Evolutionary conservation across 2,888 invertebrate genomes (phyloP).

Genomic region (Zhengitettix transpicula): DNA sequence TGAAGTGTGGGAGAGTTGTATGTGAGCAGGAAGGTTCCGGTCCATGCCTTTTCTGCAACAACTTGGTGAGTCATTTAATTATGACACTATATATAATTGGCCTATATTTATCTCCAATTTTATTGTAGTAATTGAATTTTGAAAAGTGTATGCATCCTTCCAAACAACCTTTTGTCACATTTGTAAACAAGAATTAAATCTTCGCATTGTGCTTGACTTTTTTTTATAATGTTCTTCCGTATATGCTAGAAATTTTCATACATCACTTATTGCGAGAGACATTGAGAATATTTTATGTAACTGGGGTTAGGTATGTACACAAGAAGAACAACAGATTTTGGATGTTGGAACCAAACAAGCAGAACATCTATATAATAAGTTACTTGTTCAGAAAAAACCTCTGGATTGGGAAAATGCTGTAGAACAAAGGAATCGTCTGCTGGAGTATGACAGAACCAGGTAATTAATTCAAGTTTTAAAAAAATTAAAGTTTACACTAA

Average conservation of each 20-base stretch:
- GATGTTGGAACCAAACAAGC: slow-evolving; percentile 49
- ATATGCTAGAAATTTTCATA: no score
- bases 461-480: slow-evolving; percentile 20
- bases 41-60: slow-evolving; percentile 84
- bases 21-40: slow-evolving; percentile 95
- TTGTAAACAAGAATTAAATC: no score
- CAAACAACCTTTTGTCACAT: no score
- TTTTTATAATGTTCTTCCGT: no score
- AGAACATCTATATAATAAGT: slow-evolving; percentile 42
- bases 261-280: no score
- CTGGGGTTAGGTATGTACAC: slow-evolving; percentile 42
- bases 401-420: slow-evolving; percentile 53
- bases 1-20: slow-evolving; percentile 84
- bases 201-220: no score
- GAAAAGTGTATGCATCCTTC: no score
- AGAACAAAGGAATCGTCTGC: slow-evolving; percentile 58
- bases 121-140: no score
- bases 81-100: no score
- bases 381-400: slow-evolving; percentile 42
- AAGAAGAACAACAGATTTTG: slow-evolving; percentile 50
- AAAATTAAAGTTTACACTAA: no score
- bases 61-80: slow-evolving; percentile 40
- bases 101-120: no score
- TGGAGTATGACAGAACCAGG: slow-evolving; percentile 74
- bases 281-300: no score